Conservation (phyloP, 1,140 invertebrate species). For the Drosophila athabasca region DNA sequence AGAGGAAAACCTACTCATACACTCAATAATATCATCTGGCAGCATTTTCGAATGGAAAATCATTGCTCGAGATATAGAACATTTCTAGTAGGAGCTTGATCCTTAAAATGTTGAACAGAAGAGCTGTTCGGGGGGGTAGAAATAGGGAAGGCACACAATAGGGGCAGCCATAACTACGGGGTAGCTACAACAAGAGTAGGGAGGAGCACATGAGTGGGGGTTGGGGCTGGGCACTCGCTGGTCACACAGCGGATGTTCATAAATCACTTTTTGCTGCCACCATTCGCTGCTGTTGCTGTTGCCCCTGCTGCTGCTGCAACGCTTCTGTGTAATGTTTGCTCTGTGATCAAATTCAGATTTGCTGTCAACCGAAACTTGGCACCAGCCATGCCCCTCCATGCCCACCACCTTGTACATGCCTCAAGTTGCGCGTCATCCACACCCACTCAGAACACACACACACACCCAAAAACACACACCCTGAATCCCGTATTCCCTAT, state of each 20-base stretch:
- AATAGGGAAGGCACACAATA: constrained; percentile 17
- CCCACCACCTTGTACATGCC: constrained; percentile 2
- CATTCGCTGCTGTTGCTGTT: constrained; percentile 14
- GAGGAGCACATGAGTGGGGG: constrained; percentile 8
- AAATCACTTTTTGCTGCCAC: constrained; percentile 60
- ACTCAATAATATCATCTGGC: too few relatives aligned
- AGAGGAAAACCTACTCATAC: too few relatives aligned
- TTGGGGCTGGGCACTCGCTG: constrained; percentile 6
- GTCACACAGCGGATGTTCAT: constrained; percentile 59
- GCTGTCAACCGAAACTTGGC: constrained; percentile 71
- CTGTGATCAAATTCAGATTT: constrained; percentile 74
- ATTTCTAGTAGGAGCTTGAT: too few relatives aligned
- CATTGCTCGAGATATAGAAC: too few relatives aligned
- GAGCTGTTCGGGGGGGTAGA: background rate
- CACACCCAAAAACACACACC: constrained; percentile 25
- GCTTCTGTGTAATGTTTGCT: constrained; percentile 68
- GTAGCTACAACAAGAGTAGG: background rate
- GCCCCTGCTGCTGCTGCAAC: constrained; percentile 25
- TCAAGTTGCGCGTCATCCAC: background rate
- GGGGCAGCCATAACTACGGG: constrained; percentile 2
- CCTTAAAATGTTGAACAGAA: too few relatives aligned
- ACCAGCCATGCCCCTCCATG: constrained; percentile 7
- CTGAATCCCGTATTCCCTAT: constrained; percentile 1
- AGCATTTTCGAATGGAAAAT: too few relatives aligned
- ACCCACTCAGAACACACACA: constrained; percentile 41